These are phyloP conservation scores for Dendrolimus houi DNA, from an alignment of 2,888 invertebrate species.

Conservation along the genomic window DNA sequence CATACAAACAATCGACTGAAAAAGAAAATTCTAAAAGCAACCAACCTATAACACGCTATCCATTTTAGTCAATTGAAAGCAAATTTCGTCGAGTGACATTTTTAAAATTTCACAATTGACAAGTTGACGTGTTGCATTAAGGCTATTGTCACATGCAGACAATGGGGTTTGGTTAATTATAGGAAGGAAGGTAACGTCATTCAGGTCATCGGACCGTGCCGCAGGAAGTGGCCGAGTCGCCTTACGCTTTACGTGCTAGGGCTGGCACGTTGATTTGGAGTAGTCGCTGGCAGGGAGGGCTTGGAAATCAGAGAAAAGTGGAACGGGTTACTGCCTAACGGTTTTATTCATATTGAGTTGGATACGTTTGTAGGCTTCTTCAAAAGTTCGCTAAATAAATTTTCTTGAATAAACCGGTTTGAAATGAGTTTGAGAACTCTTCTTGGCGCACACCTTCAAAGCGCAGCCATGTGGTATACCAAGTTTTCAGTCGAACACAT, in stretches of 20 bases:
- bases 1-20: background rate
- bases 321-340: too few species aligned
- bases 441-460: too few species aligned
- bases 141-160: constrained; percentile 51
- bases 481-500: too few species aligned
- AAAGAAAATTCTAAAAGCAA: background rate
- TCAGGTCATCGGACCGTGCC: constrained; percentile 21
- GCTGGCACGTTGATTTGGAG: too few species aligned
- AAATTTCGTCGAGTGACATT: background rate
- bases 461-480: too few species aligned
- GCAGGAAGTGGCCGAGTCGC: constrained; percentile 23
- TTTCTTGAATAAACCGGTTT: too few species aligned
- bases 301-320: too few species aligned
- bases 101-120: constrained; percentile 35
- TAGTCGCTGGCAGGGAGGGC: too few species aligned
- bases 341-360: too few species aligned
- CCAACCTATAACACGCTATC: constrained; percentile 5
- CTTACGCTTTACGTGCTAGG: background rate
- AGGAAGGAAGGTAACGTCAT: constrained; percentile 43
- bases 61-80: constrained; percentile 1
- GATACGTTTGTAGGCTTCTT: too few species aligned
- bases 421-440: too few species aligned
- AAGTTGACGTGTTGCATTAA: constrained; percentile 32
- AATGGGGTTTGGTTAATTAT: constrained; percentile 38
- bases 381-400: too few species aligned